Evolutionary conservation across 2,888 invertebrate genomes (phyloP).

Genomic region (Heterodera filipjevi): DNA sequence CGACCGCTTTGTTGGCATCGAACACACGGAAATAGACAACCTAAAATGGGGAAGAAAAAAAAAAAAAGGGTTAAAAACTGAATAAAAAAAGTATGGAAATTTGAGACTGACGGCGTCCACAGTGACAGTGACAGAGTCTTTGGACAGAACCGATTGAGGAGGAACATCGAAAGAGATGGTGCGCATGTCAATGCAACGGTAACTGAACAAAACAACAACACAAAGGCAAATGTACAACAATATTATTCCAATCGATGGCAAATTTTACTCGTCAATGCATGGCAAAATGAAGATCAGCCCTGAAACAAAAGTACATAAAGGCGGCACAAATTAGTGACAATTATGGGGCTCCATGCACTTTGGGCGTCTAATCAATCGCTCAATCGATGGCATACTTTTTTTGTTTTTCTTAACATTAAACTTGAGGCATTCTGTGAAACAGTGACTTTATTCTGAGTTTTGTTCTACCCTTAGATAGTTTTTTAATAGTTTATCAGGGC

Average conservation of each 20-base stretch:
- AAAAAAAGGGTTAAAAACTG: not conserved
- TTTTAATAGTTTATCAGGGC: too few relatives aligned
- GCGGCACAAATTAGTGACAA: too few relatives aligned
- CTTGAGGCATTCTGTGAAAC: too few relatives aligned
- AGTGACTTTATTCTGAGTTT: too few relatives aligned
- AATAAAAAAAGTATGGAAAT: not conserved
- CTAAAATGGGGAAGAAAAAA: not conserved
- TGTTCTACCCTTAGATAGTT: too few relatives aligned
- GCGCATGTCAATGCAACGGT: constrained; percentile 81
- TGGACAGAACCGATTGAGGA: constrained; percentile 75
- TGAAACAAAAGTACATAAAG: constrained; percentile 30
- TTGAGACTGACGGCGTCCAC: constrained; percentile 80
- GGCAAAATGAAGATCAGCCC: constrained; percentile 74
- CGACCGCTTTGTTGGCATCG: constrained; percentile 93
- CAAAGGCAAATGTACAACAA: not conserved
- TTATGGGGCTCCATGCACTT: too few relatives aligned
- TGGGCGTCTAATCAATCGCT: not conserved
- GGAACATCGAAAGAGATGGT: constrained; percentile 94
- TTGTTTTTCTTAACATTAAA: too few relatives aligned
- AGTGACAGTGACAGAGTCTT: constrained; percentile 76
- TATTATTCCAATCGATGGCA: not conserved
- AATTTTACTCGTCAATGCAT: constrained; percentile 69
- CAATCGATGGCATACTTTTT: too few relatives aligned
- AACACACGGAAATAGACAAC: constrained; percentile 74
- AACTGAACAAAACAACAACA: too few relatives aligned